Conservation (phyloP, 2,888 invertebrate genomes). For the Temnothorax ravouxi region DNA sequence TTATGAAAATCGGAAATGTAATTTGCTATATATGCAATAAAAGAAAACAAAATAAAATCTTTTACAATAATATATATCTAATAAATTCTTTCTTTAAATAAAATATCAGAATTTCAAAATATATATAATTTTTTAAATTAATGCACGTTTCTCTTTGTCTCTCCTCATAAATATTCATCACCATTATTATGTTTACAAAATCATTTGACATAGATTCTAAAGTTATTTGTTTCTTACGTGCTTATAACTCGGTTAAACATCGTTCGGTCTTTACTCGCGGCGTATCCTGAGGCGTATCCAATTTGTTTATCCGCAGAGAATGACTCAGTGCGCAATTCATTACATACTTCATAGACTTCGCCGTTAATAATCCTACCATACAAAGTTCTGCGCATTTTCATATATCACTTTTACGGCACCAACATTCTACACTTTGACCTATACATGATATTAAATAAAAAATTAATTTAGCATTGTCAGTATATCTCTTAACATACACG, state of each 20-base stretch:
- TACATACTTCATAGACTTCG: constrained; percentile 13
- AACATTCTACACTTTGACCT: background rate
- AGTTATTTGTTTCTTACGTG: constrained; percentile 22
- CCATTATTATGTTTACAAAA: background rate
- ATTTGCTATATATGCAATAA: background rate
- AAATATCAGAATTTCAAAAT: background rate
- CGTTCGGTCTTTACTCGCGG: constrained; percentile 9
- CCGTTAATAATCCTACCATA: constrained; percentile 34
- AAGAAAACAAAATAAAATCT: background rate
- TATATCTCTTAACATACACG: background rate
- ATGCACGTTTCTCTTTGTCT: background rate
- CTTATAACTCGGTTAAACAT: background rate
- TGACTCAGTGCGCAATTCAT: constrained; percentile 39
- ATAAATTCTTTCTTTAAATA: background rate
- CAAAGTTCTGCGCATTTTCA: background rate
- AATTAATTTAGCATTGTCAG: background rate
- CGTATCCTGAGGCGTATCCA: background rate
- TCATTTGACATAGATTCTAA: background rate
- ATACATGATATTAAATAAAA: background rate
- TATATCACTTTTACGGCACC: background rate
- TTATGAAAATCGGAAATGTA: constrained; percentile 8
- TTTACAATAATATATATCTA: background rate
- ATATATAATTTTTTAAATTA: background rate
- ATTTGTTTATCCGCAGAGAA: constrained; percentile 25
- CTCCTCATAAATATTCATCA: background rate